Base-by-base conservation (phyloP, 2,888 invertebrate genomes). In the Actias luna region DNA sequence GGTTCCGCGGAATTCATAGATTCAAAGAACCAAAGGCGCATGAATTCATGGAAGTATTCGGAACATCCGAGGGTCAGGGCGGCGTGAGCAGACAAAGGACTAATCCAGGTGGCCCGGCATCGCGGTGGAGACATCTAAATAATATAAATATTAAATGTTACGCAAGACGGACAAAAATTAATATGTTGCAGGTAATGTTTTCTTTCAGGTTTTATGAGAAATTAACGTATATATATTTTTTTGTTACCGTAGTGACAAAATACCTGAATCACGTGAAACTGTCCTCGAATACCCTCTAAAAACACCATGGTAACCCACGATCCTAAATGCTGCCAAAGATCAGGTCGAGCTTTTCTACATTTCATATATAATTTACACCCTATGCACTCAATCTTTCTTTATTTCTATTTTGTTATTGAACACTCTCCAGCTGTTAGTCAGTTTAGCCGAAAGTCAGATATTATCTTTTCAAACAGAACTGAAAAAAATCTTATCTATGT, bases 121-220 rank as follows among this genome's bases (percentile, higher is more conserved):
- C 52, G 8, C 42, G 42, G 18, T 18, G 18, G 46, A 42, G 42
- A 50, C 55, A 42, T 18, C 36, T 31, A 59, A 61, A 25, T 55
- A 18, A 18, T 58, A 42, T 65, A 61, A 60, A 61, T 67, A 68
- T 67, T 65, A 67, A 67, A 63, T 55, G 46, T 73, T 73, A 70
- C 64, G 63, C 64, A 73, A 71, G 31, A 25, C 59, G 25, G 33
- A 42, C 16, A 33, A 55, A 57, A 35, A 52, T 66, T 59, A 55
- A n/a, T 29, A 55, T 55, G 55, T 55, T n/a, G 29, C 29, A n/a
- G 29, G 27, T n/a, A 16, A 29, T 52, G 8, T 0, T 18, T 27
- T 5, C 25, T n/a, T 29, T 55, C 14, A 29, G 29, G 4, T 10
- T 29, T 55, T 55, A 29, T 14, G 55, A 7, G 1, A 55, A 55